These are phyloP conservation scores for Leptogaster cylindrica DNA, from an alignment of 2,888 invertebrate species.

Conservation along the genomic window DNA sequence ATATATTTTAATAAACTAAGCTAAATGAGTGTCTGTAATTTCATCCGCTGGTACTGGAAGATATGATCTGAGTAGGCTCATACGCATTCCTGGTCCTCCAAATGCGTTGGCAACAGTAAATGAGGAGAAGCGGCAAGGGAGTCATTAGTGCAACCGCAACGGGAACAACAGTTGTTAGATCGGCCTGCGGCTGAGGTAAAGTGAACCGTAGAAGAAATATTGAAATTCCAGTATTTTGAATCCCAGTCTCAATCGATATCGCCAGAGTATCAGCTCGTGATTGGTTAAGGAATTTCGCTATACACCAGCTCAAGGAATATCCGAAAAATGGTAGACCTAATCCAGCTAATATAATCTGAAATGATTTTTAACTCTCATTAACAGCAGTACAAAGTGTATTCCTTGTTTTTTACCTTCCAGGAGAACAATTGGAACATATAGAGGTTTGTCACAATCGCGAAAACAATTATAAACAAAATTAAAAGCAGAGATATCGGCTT, in stretches of 20 bases:
- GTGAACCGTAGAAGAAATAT: conserved; percentile 86
- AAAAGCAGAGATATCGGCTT: conserved; percentile 83
- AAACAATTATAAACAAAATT: conserved; percentile 82
- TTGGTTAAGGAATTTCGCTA: conserved; percentile 69
- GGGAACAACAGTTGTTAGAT: conserved; percentile 88
- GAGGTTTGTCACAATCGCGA: conserved; percentile 87
- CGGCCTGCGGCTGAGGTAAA: conserved; percentile 83
- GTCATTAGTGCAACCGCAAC: conserved; percentile 94
- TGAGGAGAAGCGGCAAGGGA: conserved; percentile 77
- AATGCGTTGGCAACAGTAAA: conserved; percentile 66
- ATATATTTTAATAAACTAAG: no score
- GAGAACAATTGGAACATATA: conserved; percentile 88
- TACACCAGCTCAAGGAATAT: conserved; percentile 72
- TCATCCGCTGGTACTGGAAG: no score
- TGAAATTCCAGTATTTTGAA: conserved; percentile 92
- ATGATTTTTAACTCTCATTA: conserved; percentile 18
- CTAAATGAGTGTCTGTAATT: no score
- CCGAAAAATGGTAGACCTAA: conserved; percentile 84
- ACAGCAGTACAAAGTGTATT: not conserved
- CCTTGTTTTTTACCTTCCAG: conserved; percentile 72
- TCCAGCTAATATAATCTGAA: conserved; percentile 79
- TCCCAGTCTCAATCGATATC: conserved; percentile 90
- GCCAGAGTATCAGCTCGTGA: conserved; percentile 76
- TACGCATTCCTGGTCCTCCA: not conserved
- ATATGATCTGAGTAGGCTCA: not conserved